Evolutionary conservation across 2,113 vertebrate genomes (phyloP), one percentile per base, ranked within the genome.

Genomic region (Gymnogyps californianus): DNA sequence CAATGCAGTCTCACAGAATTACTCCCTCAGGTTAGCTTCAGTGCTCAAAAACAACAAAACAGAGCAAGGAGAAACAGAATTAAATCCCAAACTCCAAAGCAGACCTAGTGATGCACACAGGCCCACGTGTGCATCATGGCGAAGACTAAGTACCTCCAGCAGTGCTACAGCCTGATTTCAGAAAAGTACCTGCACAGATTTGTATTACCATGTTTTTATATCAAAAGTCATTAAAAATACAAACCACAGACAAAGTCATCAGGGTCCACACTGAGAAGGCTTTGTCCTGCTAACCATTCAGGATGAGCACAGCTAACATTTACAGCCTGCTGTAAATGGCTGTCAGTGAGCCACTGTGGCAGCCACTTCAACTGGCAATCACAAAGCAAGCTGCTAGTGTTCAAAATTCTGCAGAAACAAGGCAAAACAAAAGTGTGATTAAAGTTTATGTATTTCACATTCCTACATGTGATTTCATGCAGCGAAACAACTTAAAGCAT

Each of bases 291-390:
- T 6, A 99, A 40, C 98, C 98, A 98, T 6, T 98, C 98, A 3
- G 98, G 98, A 32, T 99, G 98, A 31, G 98, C 98, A 87, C 98
- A 99, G 93, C 90, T 98, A 5, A 98, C 94, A 38, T 91, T 97
- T 26, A 98, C 97, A 36, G 97, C 89, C 81, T 96, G 97, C 64
- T 98, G 96, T 6, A 98, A 90, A 21, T 51, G 94, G 52, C 89
- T 98, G 59, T 97, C 97, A 7, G 94, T 51, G 59, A 99, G 96
- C 98, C 98, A 99, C 18, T 77, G 98, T 7, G 97, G 98, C 78
- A 99, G 91, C 98, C 98, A 99, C 14, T 98, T 98, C 96, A 99
- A 18, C 94, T 99, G 98, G 94, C 98, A 99, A 46, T 99, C 98
- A 52, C 98, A 99, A 2, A 99, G 98, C 94, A 99, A 95, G 90